Evolutionary conservation across 2,113 vertebrate species (phyloP).

Genomic region (Hoplias malabaricus): DNA sequence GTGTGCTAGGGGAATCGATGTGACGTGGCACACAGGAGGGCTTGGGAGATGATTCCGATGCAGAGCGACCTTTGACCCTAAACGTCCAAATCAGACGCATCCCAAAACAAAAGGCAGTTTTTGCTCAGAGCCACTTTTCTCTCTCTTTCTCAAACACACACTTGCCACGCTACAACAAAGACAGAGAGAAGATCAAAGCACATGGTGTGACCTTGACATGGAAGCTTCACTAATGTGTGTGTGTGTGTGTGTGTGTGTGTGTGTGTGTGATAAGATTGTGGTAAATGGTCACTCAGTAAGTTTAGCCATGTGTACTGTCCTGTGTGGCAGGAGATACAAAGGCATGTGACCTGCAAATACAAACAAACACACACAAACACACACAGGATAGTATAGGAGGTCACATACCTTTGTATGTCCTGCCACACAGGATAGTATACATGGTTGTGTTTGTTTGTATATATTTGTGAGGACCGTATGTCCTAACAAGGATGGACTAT

Average conservation of each 20-base stretch:
- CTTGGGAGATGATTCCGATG: constrained; percentile 57
- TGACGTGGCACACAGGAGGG: constrained; percentile 61
- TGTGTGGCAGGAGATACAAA: constrained; percentile 42
- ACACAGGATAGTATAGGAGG: too few relatives aligned
- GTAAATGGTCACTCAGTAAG: constrained; percentile 15
- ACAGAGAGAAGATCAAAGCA: constrained; percentile 48
- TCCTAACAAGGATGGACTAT: too few relatives aligned
- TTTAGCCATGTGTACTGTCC: neutral
- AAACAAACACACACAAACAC: too few relatives aligned
- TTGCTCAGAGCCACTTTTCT: neutral
- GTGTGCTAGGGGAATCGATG: constrained; percentile 62
- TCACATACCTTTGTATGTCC: too few relatives aligned
- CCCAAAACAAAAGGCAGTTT: constrained; percentile 58
- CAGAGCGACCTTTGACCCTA: constrained; percentile 65
- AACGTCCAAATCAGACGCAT: constrained; percentile 64
- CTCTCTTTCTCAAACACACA: neutral
- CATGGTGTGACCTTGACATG: constrained; percentile 31
- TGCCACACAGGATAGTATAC: too few relatives aligned
- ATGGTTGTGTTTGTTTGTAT: too few relatives aligned
- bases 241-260: constrained; percentile 6
- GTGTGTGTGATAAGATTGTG: constrained; percentile 46
- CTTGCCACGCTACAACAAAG: constrained; percentile 21
- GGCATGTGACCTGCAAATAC: constrained; percentile 38
- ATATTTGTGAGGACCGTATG: too few relatives aligned
- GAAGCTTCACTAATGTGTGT: neutral